Base-by-base conservation (phyloP, 2,888 invertebrate species). In the Hemaris fuciformis region DNA sequence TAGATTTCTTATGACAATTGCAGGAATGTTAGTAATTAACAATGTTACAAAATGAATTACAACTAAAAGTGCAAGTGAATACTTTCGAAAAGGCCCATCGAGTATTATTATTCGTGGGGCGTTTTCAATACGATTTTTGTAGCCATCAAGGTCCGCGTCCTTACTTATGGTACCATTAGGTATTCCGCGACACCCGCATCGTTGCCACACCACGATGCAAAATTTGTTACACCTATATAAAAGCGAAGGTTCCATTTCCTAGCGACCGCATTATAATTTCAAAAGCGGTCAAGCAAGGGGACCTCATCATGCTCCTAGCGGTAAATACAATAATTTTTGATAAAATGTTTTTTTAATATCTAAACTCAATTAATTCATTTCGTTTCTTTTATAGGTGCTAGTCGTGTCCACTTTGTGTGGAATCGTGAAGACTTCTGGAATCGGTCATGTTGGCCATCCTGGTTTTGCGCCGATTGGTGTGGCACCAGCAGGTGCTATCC, bases 161-260 rank as follows among this genome's bases (percentile, higher is more conserved):
- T 88, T 89, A 87, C 82, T 85, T 85, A 90, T 88, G 81, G 85
- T 64, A 87, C 82, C 82, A 91, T 92, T 92, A 90, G 82, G 91
- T 92, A 92, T 92, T 91, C 92, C 76, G 77, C 74, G 82, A 81
- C 88, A 87, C 82, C 84, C 83, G 71, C 85, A 64, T 71, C 82
- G 74, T 91, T 91, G 91, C 92, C 89, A 77, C 92, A 92, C 85
- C 70, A 79, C 80, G 78, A 91, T 91, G 90, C 89, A 90, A 91
- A 92, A 91, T 91, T 91, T 91, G 87, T 89, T 87, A 90, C 91
- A 90, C 89, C 90, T 89, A 87, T 91, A 92, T 92, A 92, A 88
- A 92, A 91, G 89, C 83, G 80, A 80, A 77, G 88, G 79, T 79
- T 79, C 81, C 79, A 85, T 88, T 86, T 89, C 82, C 85, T 87